Evolutionary conservation across 2,888 invertebrate genomes (phyloP).

Genomic region (Chydorus sphaericus): DNA sequence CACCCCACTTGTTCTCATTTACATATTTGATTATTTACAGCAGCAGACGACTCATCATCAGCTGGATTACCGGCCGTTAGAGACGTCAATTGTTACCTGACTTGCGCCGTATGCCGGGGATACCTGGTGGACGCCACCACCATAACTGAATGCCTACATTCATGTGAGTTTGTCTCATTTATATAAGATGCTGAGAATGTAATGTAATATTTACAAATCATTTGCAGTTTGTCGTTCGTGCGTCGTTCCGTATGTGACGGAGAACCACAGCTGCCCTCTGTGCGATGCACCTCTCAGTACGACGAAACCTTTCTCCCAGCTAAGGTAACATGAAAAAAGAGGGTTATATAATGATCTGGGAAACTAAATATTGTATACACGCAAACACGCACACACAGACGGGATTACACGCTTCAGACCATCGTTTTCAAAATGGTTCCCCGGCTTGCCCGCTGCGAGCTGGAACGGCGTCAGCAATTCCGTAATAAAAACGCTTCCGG

Average conservation of each 20-base stretch:
- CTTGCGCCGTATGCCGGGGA: slow-evolving; percentile 7
- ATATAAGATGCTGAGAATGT: not conserved
- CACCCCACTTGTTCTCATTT: not conserved
- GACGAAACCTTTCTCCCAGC: slow-evolving; percentile 11
- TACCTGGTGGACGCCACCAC: slow-evolving; percentile 14
- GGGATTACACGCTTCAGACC: slow-evolving; percentile 16
- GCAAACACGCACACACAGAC: too few species aligned
- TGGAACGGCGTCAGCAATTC: slow-evolving; percentile 17
- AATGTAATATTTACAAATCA: not conserved
- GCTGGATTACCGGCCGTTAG: slow-evolving; percentile 6
- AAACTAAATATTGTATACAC: too few species aligned
- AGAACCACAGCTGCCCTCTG: slow-evolving; percentile 8
- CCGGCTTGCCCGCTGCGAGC: slow-evolving; percentile 11
- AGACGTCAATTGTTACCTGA: slow-evolving; percentile 11
- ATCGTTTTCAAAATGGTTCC: slow-evolving; percentile 17
- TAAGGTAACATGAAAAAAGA: slow-evolving; percentile 15
- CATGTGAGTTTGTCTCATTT: slow-evolving; percentile 6
- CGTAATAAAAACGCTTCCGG: slow-evolving; percentile 16
- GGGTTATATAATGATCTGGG: too few species aligned
- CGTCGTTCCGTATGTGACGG: slow-evolving; percentile 14
- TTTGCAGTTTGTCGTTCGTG: slow-evolving; percentile 16
- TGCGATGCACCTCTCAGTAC: slow-evolving; percentile 11
- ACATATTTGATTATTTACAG: slow-evolving; percentile 1
- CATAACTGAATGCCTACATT: slow-evolving; percentile 14
- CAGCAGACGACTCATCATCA: not conserved